These are phyloP conservation scores for Ametastegia equiseti DNA, from an alignment of 2,888 invertebrate species.

Conservation along the genomic window DNA sequence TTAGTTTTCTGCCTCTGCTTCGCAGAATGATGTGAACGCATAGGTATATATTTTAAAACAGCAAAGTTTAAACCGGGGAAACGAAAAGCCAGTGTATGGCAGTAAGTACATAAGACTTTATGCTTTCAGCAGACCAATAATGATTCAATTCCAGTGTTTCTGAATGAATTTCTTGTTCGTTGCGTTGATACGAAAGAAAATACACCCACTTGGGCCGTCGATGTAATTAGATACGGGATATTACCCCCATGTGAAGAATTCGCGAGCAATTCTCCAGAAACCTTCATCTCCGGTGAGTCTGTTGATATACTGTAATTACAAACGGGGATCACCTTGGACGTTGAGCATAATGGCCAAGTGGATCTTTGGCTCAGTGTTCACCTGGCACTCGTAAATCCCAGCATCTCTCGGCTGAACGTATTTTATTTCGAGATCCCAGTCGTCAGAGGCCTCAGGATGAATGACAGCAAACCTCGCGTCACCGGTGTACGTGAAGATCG, in stretches of 20 bases:
- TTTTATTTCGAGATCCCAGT: slow-evolving; percentile 80
- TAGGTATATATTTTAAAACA: too few relatives aligned
- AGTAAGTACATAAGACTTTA: too few relatives aligned
- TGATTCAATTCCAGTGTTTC: too few relatives aligned
- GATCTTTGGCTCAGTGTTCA: slow-evolving; percentile 93
- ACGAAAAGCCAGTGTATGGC: too few relatives aligned
- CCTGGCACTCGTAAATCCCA: slow-evolving; percentile 90
- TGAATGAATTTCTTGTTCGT: too few relatives aligned
- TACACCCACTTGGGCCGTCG: too few relatives aligned
- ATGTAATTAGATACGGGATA: background rate
- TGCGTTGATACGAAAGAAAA: too few relatives aligned
- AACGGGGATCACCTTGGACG: slow-evolving; percentile 83
- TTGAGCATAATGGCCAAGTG: slow-evolving; percentile 88
- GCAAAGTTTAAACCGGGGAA: too few relatives aligned
- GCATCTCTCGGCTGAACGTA: slow-evolving; percentile 79
- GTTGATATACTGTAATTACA: slow-evolving; percentile 20
- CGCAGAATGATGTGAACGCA: too few relatives aligned
- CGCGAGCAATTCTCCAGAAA: background rate
- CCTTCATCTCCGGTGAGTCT: background rate
- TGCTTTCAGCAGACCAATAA: too few relatives aligned
- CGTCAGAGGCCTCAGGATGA: slow-evolving; percentile 82
- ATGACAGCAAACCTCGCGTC: slow-evolving; percentile 83
- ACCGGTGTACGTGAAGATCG: slow-evolving; percentile 83
- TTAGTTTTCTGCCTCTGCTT: too few relatives aligned
- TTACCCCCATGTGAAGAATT: background rate